Conservation (phyloP, 1,140 invertebrate genomes). For the Nomia melanderi region DNA sequence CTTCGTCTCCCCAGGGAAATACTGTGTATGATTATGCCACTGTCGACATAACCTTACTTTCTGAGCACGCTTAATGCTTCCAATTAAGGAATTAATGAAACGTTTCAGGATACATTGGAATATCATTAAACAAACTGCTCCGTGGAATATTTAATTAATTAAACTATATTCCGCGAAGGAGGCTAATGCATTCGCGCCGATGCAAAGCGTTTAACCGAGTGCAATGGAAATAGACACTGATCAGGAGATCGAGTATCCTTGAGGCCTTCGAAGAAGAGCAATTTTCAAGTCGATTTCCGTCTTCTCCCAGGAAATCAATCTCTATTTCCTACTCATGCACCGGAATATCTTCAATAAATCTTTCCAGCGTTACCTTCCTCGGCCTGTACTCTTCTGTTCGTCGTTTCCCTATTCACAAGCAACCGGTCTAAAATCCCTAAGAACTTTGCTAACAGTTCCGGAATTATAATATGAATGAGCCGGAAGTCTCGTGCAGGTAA, state of each 20-base stretch:
- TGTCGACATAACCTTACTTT: not conserved
- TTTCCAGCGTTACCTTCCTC: not conserved
- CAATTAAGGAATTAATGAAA: no score
- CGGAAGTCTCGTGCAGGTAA: no score
- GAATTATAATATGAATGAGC: no score
- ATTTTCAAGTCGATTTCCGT: not conserved
- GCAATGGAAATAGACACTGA: not conserved
- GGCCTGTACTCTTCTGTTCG: not conserved
- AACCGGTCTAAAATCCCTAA: not conserved
- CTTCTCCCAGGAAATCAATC: not conserved
- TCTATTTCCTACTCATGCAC: not conserved
- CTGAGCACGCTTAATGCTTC: no score
- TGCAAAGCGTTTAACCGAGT: no score
- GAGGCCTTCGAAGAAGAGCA: not conserved
- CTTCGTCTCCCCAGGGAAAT: not conserved
- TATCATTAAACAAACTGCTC: no score
- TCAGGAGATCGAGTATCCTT: not conserved
- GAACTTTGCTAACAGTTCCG: not conserved
- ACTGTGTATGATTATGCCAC: not conserved
- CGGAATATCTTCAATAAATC: not conserved
- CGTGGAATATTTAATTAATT: no score
- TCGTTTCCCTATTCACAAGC: not conserved
- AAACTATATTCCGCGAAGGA: no score
- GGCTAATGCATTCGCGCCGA: no score
- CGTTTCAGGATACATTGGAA: no score